Evolutionary conservation across 2,797 vertebrate genomes (phyloP).

Genomic region (Hoplostethus mediterraneus): DNA sequence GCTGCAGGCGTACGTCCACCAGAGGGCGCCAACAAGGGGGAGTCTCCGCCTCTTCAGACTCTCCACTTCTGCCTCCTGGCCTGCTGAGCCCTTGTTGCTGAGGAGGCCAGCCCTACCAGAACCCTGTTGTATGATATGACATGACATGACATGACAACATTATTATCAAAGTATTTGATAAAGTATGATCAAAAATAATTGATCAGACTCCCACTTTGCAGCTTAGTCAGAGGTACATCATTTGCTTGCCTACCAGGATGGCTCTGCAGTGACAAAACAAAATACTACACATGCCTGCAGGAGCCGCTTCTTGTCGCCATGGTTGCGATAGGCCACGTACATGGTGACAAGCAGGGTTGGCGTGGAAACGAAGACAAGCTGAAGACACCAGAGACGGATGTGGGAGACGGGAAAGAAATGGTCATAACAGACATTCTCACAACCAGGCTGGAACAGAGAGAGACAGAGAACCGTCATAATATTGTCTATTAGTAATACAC

Average conservation of each 20-base stretch:
- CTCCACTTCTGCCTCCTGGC: slow-evolving; percentile 71
- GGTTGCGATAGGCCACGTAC: slow-evolving; percentile 78
- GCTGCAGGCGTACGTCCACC: slow-evolving; percentile 83
- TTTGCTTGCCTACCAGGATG: background rate
- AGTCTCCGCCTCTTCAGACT: slow-evolving; percentile 69
- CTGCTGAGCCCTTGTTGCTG: slow-evolving; percentile 31
- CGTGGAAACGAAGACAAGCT: slow-evolving; percentile 82
- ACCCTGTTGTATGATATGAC: slow-evolving; percentile 25
- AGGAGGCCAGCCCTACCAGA: slow-evolving; percentile 61
- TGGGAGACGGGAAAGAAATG: slow-evolving; percentile 85
- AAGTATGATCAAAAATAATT: too few relatives aligned
- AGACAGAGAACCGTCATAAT: background rate
- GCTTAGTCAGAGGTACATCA: too few relatives aligned
- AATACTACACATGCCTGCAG: slow-evolving; percentile 58
- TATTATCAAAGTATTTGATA: too few relatives aligned
- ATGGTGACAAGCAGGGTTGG: slow-evolving; percentile 80
- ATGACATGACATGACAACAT: background rate
- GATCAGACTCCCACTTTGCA: too few relatives aligned
- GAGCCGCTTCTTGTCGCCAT: slow-evolving; percentile 68
- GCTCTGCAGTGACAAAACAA: background rate
- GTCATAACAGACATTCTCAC: slow-evolving; percentile 86
- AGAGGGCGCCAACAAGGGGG: slow-evolving; percentile 75
- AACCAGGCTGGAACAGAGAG: slow-evolving; percentile 73
- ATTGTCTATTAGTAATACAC: too few relatives aligned
- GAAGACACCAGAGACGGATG: slow-evolving; percentile 85